Percentiles rank a stretch among this genome's conserved stretches.
Conservation (phyloP, 1,140 invertebrate species). For the Myzus persicae region DNA sequence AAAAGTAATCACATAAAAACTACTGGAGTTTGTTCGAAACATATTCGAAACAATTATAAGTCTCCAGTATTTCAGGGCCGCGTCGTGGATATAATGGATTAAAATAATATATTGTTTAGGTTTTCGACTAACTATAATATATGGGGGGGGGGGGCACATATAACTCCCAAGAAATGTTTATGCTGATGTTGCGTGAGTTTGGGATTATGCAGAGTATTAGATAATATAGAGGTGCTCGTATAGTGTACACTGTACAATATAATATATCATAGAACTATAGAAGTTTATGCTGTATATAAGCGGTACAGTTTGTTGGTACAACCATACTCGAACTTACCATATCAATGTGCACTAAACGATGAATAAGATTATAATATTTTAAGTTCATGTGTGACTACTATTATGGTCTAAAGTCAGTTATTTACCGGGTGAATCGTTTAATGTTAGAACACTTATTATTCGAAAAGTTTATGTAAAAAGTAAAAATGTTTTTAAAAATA, state of each 20-base stretch:
- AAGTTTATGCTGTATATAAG: not conserved
- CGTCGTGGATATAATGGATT: not conserved
- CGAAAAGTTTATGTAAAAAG: too few relatives aligned
- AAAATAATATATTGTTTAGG: not conserved
- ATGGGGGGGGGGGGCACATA: not conserved
- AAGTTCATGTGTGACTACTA: not conserved
- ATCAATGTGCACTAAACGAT: not conserved
- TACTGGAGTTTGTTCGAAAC: not conserved
- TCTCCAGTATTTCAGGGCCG: not conserved
- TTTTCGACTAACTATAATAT: not conserved
- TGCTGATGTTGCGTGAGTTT: not conserved
- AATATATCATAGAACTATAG: not conserved
- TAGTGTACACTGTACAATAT: not conserved
- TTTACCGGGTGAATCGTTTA: too few relatives aligned
- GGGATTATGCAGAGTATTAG: not conserved
- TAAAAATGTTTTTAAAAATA: too few relatives aligned
- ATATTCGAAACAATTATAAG: not conserved
- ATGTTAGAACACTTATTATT: too few relatives aligned
- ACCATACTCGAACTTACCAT: not conserved
- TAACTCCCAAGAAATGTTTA: not conserved
- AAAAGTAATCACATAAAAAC: too few relatives aligned
- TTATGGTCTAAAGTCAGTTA: not conserved
- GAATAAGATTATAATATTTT: not conserved
- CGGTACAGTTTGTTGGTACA: not conserved
- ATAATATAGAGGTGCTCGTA: not conserved